Conservation (phyloP, 2,797 vertebrate species). For the Cygnus olor region DNA sequence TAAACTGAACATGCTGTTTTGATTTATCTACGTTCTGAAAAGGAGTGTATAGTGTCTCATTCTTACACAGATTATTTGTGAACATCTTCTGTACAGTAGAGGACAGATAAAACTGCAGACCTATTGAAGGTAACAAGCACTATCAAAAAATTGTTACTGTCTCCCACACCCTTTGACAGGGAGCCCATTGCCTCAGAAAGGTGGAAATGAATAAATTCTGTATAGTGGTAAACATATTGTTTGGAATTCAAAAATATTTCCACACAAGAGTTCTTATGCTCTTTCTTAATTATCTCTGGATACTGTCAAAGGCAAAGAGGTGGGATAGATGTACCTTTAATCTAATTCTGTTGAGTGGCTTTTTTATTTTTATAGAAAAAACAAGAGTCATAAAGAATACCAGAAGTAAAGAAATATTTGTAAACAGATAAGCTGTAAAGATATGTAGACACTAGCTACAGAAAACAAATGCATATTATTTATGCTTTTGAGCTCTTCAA, state of each 20-base stretch:
- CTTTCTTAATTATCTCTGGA: background rate
- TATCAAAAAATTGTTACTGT: background rate
- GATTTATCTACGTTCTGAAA: background rate
- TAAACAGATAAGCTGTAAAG: background rate
- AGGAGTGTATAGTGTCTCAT: background rate
- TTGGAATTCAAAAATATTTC: background rate
- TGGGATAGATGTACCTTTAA: background rate
- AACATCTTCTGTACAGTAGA: background rate
- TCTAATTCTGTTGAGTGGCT: background rate
- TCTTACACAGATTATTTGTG: background rate
- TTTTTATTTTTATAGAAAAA: background rate
- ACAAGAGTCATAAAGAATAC: background rate
- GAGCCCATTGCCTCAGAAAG: background rate
- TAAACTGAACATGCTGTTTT: background rate
- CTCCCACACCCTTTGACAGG: background rate
- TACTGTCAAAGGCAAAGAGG: background rate
- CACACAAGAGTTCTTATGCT: background rate
- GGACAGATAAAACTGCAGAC: background rate
- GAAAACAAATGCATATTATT: background rate
- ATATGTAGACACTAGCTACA: background rate
- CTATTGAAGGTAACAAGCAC: background rate
- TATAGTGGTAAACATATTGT: background rate
- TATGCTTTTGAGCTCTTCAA: background rate
- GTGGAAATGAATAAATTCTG: background rate
- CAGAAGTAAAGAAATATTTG: background rate